Percentiles rank a stretch among this genome's conserved stretches.
These are phyloP conservation scores for Dolichoris vasculosae DNA, from an alignment of 1,140 invertebrate species.

Conservation along the genomic window DNA sequence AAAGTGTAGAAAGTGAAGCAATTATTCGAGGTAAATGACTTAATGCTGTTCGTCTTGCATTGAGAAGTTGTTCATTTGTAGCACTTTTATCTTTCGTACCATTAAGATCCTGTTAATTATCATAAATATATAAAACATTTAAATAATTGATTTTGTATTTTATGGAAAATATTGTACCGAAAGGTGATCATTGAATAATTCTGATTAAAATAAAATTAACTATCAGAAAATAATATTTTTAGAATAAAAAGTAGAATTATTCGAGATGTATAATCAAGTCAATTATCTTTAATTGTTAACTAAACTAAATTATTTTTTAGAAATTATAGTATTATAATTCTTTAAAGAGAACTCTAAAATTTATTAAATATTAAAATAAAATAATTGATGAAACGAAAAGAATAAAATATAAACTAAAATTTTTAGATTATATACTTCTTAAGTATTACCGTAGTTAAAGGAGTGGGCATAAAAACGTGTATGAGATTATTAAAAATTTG, in stretches of 20 bases:
- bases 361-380: too few relatives aligned
- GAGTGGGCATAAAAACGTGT: conserved; percentile 82
- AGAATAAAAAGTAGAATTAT: background rate
- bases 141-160: background rate
- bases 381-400: too few relatives aligned
- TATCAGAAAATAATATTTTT: background rate
- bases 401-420: background rate
- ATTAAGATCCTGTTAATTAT: conserved; percentile 58
- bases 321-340: too few relatives aligned
- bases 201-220: background rate
- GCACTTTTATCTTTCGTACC: conserved; percentile 63
- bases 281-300: too few relatives aligned
- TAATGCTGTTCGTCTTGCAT: conserved; percentile 83
- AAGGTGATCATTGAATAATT: background rate
- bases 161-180: background rate
- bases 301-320: too few relatives aligned
- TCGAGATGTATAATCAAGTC: too few relatives aligned
- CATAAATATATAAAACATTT: background rate
- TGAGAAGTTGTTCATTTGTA: conserved; percentile 75
- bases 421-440: background rate
- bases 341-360: too few relatives aligned
- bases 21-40: conserved; percentile 89
- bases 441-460: conserved; percentile 68
- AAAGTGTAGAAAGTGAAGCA: conserved; percentile 85
- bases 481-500: conserved; percentile 89